Evolutionary conservation across 1,140 invertebrate species (phyloP), one percentile per base, ranked within the genome.

Genomic region (Drosophila kohkoa): DNA sequence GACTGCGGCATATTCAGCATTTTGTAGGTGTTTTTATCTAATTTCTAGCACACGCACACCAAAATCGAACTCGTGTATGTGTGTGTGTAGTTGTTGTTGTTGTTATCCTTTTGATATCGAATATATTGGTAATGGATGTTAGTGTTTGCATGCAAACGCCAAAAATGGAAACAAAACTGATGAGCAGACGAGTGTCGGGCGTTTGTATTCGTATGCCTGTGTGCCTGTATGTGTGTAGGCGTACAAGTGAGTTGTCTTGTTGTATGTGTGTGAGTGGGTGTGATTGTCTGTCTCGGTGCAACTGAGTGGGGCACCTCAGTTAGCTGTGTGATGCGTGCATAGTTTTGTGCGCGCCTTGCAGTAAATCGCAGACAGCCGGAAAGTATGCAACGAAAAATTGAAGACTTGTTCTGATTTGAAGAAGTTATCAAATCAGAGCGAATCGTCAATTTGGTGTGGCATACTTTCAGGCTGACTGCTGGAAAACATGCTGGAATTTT

Each of bases 21-120:
- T 78, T 66, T 60, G 83, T 88, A 88, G 86, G 81, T 91, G 86
- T 91, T 91, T 74, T 91, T 91, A 91, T 91, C 86, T 91, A 91
- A 91, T 91, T 91, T 91, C 82, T 86, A 58, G 70, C 73, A 69
- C 83, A 88, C 79, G 82, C 82, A 86, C 80, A 86, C 79, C 46
- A 78, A 5, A 28, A n/a, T 55, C 8, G 28, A 10, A 1, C 35
- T 62, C n/a, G 15, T 73, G 41, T 64, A 63, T 64, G 45, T 69
- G 57, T 73, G 66, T 77, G 55, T 77, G 63, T 55, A 51, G 48
- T 79, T 80, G 83, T 81, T 72, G 83, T 81, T 72, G 79, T 72
- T 32, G 38, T 43, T 87, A 82, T 70, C 80, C 73, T 87, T 75
- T 80, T 75, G 65, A 64, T 88, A 88, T 88, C 60, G 83, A 88